These are phyloP conservation scores for Taurulus bubalis DNA, from an alignment of 2,113 vertebrate genomes.

Conservation along the genomic window DNA sequence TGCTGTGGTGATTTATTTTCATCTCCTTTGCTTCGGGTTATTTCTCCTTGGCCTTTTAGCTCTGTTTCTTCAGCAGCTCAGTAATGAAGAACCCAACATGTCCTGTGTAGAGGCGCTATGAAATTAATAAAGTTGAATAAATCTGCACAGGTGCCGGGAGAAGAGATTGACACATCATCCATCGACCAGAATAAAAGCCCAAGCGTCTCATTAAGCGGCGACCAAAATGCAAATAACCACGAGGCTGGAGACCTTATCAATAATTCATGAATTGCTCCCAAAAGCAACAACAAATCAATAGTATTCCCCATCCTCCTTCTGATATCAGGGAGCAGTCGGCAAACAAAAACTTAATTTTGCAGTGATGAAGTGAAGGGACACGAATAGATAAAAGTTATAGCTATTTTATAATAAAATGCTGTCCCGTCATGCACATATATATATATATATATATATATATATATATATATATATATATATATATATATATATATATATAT, in stretches of 20 bases:
- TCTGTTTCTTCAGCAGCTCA: conserved; percentile 21
- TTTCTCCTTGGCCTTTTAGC: conserved; percentile 34
- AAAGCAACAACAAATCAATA: conserved; percentile 66
- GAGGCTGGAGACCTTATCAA: conserved; percentile 53
- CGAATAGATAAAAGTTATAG: no score
- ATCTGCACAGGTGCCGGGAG: conserved; percentile 13
- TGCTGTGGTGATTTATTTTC: conserved; percentile 66
- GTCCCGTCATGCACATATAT: no score
- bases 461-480: no score
- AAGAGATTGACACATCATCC: conserved; percentile 47
- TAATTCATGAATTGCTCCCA: conserved; percentile 70
- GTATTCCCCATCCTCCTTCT: conserved; percentile 29
- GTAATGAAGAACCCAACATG: conserved; percentile 21
- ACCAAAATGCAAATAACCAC: conserved; percentile 55
- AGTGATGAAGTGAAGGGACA: background rate
- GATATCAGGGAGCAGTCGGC: conserved; percentile 17
- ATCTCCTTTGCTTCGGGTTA: conserved; percentile 53
- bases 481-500: no score
- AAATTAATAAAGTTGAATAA: conserved; percentile 21
- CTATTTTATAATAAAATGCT: no score
- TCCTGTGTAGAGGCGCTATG: conserved; percentile 3
- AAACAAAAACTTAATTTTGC: conserved; percentile 32
- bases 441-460: no score
- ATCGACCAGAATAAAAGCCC: conserved; percentile 45
- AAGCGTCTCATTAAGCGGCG: conserved; percentile 59